A percentile compares a stretch with the other conserved stretches of the same genome.
These are phyloP conservation scores for Paramuricea clavata DNA, from an alignment of 92 coral and sea anemone genomes.

Conservation along the genomic window DNA sequence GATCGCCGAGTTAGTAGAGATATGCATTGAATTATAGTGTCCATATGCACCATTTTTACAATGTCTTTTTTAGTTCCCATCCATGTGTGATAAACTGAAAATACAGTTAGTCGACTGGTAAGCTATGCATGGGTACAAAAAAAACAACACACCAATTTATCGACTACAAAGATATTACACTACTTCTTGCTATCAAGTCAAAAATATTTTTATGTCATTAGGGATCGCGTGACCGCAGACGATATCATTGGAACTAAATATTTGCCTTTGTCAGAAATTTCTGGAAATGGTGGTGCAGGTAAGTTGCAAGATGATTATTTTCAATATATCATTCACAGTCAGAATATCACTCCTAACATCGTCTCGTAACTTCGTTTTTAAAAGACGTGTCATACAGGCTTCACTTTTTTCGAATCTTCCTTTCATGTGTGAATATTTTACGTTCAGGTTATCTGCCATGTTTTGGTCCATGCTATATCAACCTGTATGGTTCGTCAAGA, in stretches of 20 bases:
- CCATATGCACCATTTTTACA: too few species aligned
- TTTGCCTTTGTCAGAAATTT: constrained; percentile 75
- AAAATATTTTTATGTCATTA: constrained; percentile 16
- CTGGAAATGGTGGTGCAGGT: constrained; percentile 87
- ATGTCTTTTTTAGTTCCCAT: constrained; percentile 70
- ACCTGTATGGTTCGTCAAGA: constrained; percentile 93
- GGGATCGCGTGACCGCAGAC: constrained; percentile 82
- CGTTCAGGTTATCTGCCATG: constrained; percentile 84
- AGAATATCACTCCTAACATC: neutral
- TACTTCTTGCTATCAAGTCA: neutral
- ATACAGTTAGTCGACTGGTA: constrained; percentile 87
- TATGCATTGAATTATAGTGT: too few species aligned
- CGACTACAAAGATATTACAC: neutral
- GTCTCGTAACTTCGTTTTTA: neutral
- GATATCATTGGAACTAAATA: constrained; percentile 80
- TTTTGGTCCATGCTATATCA: constrained; percentile 90
- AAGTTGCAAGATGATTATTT: neutral
- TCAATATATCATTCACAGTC: too few species aligned
- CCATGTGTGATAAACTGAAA: constrained; percentile 84
- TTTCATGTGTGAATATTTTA: neutral
- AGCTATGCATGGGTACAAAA: neutral
- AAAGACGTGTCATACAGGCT: too few species aligned
- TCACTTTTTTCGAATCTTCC: neutral
- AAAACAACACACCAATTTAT: neutral
- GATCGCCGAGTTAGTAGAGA: too few species aligned